A percentile compares a stretch with the other conserved stretches of the same genome.
Conservation (phyloP, 2,888 invertebrate species). For the Xestia c-nigrum region DNA sequence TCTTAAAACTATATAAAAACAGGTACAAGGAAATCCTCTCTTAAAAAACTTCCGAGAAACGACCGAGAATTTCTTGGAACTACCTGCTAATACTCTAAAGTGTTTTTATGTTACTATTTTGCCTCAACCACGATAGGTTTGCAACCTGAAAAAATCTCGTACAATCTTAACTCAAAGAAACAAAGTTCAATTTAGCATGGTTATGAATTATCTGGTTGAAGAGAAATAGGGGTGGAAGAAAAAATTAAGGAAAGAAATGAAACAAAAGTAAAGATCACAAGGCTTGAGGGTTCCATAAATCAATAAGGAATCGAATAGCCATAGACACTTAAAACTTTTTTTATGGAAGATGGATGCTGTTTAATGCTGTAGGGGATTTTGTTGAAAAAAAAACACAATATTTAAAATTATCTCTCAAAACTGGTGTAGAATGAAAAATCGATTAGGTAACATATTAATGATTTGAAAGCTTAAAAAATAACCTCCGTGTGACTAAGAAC, state of each 20-base stretch:
- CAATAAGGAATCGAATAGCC: constrained; percentile 73
- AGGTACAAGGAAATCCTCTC: constrained; percentile 67
- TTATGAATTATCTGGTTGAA: background rate
- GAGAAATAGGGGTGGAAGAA: constrained; percentile 52
- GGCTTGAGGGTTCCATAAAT: constrained; percentile 74
- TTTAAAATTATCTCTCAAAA: constrained; percentile 37
- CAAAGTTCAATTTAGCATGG: constrained; percentile 17
- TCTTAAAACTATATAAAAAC: constrained; percentile 50
- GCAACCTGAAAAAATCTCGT: background rate
- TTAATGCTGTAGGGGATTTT: constrained; percentile 50
- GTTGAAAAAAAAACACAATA: constrained; percentile 34
- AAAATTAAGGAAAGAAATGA: constrained; percentile 67
- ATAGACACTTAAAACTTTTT: constrained; percentile 65
- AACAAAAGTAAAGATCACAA: constrained; percentile 74
- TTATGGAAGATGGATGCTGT: constrained; percentile 53
- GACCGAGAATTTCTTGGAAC: constrained; percentile 77
- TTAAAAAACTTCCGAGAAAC: constrained; percentile 79
- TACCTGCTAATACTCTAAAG: constrained; percentile 77
- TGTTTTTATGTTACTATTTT: constrained; percentile 67
- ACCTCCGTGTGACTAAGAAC: background rate
- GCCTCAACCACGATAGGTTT: constrained; percentile 30
- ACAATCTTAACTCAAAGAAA: constrained; percentile 2
- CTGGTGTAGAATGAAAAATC: constrained; percentile 24
- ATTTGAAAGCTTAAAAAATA: background rate
- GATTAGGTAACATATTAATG: background rate